Conservation (phyloP, 2,113 vertebrate species). For the Eubucco bourcierii region DNA sequence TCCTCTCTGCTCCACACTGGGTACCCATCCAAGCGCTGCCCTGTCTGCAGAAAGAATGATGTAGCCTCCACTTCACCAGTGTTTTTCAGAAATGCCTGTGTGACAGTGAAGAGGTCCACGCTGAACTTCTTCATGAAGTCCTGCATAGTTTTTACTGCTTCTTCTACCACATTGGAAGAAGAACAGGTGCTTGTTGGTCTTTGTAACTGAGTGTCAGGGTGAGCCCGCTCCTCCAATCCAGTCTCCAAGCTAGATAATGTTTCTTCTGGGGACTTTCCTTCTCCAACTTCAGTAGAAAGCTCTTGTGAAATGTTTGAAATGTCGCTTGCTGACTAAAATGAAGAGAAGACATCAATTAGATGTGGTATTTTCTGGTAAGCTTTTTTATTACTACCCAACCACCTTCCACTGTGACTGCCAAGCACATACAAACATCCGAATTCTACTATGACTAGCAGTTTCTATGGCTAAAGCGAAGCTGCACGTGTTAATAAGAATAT, state of each 20-base stretch:
- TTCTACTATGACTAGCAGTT: not conserved
- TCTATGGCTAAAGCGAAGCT: not conserved
- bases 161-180: conserved; percentile 52
- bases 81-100: conserved; percentile 88
- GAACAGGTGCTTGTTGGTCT: conserved; percentile 18
- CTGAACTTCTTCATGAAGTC: conserved; percentile 80
- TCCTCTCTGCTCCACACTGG: conserved; percentile 79
- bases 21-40: conserved; percentile 74
- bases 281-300: not conserved
- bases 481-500: rapidly evolving
- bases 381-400: not conserved
- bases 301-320: not conserved
- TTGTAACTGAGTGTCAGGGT: conserved; percentile 1
- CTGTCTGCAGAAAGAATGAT: conserved; percentile 74
- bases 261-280: not conserved
- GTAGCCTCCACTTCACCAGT: conserved; percentile 83
- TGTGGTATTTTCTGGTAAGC: not conserved
- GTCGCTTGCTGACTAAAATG: conserved; percentile 32
- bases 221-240: not conserved
- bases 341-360: not conserved
- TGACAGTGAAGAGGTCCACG: conserved; percentile 82
- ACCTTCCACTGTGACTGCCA: not conserved
- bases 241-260: not conserved
- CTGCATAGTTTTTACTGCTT: conserved; percentile 72
- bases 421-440: not conserved